Base-by-base conservation (phyloP, 2,888 invertebrate species). In the Gryllus longicercus region DNA sequence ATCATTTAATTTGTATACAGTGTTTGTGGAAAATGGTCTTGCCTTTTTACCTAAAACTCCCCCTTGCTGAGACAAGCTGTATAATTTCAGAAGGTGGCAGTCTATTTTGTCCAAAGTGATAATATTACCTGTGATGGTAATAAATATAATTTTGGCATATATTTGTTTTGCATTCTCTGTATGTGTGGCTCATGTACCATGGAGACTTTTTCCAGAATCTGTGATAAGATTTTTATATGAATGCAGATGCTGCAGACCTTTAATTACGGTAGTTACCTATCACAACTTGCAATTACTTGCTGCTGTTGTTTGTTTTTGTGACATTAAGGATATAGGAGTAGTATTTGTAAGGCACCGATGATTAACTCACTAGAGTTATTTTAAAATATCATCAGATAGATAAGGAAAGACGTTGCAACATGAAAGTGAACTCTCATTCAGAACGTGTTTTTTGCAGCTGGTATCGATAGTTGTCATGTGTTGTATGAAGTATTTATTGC, bases 21-120 rank as follows among this genome's bases (percentile, higher is more conserved):
- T 14, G n/a, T 63, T 63, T 63, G 63, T 63, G 63, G 63, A 63
- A 18, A 63, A 11, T 63, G 63, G 63, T 63, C n/a, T 63, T 18
- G n/a, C 16, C 14, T 63, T 63, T 63, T 63, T n/a, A 18, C 63
- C 63, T 63, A 63, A 63, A 63, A 63, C 14, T 63, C 63, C n/a
- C 63, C 63, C 63, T 63, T 63, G 63, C 63, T 63, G 63, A 63
- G 63, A 63, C 63, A 63, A 63, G 63, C n/a, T 63, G 63, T 63
- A 63, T 63, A 63, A 63, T 63, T 63, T 18, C n/a, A 63, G 14
- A 63, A 63, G 38, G 38, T 38, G 38, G 38, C 38, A 38, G 14
- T 11, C 14, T 63, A 63, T 63, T 63, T 63, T 63, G 38, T 63
- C 63, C 63, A 63, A 63, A 63, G 14, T 63, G 16, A n/a, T 18